Percentiles rank a stretch among this genome's conserved stretches.
These are phyloP conservation scores for Clarias magur DNA, from an alignment of 2,113 vertebrate species.

Conservation along the genomic window DNA sequence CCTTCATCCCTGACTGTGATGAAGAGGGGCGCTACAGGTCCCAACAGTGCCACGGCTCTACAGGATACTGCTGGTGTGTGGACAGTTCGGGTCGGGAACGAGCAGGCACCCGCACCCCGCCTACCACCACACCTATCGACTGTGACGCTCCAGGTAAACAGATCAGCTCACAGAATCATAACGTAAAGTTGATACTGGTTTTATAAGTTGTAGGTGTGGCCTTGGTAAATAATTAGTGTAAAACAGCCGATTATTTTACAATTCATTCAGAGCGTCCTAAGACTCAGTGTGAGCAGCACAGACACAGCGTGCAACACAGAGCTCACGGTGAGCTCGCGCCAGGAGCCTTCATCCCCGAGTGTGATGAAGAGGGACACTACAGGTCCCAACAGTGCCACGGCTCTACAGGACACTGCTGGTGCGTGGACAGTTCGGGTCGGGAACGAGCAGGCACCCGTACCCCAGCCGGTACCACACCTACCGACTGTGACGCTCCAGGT, in stretches of 20 bases:
- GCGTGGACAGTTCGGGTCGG: conserved; percentile 65
- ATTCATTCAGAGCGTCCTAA: conserved; percentile 57
- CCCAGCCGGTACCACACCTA: conserved; percentile 51
- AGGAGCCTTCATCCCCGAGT: conserved; percentile 72
- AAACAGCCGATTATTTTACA: no score
- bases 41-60: conserved; percentile 74
- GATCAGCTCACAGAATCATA: not conserved
- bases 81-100: conserved; percentile 66
- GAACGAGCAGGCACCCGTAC: conserved; percentile 71
- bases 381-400: conserved; percentile 74
- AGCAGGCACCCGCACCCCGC: conserved; percentile 62
- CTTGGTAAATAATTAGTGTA: no score
- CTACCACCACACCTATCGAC: conserved; percentile 54
- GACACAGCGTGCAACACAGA: conserved; percentile 16
- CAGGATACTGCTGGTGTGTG: conserved; percentile 78
- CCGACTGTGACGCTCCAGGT: conserved; percentile 71
- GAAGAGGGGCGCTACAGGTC: conserved; percentile 72
- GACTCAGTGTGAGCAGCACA: conserved; percentile 70
- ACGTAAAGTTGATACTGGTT: no score
- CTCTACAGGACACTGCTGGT: conserved; percentile 76
- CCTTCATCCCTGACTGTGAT: conserved; percentile 74
- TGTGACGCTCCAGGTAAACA: conserved; percentile 70
- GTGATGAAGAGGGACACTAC: conserved; percentile 73
- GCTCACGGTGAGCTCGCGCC: not conserved
- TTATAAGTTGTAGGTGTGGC: no score